Base-by-base conservation (phyloP, 2,888 invertebrate genomes). In the Hecatera dysodea region DNA sequence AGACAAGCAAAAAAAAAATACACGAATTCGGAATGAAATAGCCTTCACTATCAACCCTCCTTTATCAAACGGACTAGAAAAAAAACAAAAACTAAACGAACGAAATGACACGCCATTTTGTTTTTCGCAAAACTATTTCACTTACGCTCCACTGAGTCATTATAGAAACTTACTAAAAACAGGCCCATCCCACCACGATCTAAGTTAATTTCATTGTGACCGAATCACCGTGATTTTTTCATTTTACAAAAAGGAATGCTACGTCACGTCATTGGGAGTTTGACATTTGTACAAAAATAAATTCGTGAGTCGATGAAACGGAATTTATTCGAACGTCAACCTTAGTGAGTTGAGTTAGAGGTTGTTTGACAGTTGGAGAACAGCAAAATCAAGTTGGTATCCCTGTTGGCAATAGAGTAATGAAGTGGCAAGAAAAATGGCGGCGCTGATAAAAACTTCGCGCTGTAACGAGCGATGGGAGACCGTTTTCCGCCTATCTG, bases 371-470 rank as follows among this genome's bases (percentile, higher is more conserved):
- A 50, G 59, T 77, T 60, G 1, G 9, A 8, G 0, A 33, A 42
- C 27, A 12, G 56, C 11, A 64, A 65, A 53, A 9, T 39, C 3
- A 67, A 50, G 42, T 75, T 72, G 68, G 69, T 72, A 67, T 55
- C 22, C 15, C 67, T 67, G 80, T 80, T 69, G 65, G 56, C 73
- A 53, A 83, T 81, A 72, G 71, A 78, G 72, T 84, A 84, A 84
- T 84, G 84, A 82, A 84, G 82, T 78, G 78, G 73, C 46, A 70
- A 64, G 76, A 80, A 82, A 44, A 83, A 83, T 72, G 72, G 75
- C 70, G 80, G 67, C 61, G 29, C 72, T 60, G 68, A 68, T 73
- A 74, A 76, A 83, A 81, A 76, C 39, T 76, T 78, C 44, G 33
- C 42, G 59, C 15, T 60, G 24, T 82, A 84, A 84, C 83, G 75